Base-by-base conservation (phyloP, 2,113 vertebrate species). In the Lucifuga dentata region DNA sequence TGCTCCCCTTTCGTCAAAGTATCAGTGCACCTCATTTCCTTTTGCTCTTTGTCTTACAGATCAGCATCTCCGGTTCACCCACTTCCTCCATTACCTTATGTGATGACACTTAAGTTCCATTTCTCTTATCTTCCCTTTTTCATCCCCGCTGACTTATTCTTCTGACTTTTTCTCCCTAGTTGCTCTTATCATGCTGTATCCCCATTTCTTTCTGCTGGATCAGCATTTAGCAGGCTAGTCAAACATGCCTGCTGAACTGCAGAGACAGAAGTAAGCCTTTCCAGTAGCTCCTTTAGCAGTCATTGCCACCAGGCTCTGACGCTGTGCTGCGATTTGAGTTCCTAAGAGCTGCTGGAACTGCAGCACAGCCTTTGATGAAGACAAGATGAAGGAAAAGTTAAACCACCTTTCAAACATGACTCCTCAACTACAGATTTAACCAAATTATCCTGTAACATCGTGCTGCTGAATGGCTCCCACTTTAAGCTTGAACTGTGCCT, bases 401-500 rank as follows among this genome's bases (percentile, higher is more conserved):
- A n/a, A n/a, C n/a, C n/a, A n/a, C n/a, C n/a, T n/a, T n/a, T n/a
- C n/a, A n/a, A n/a, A n/a, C n/a, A n/a, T n/a, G n/a, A n/a, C 33
- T 11, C 33, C 8, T 35, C 11, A 35, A 35, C 8, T 11, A 35
- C 10, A 11, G 10, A 35, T 3, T 35, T 8, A 35, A 35, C 10
- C 11, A 8, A 35, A 35, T 35, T 11, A 35, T 35, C 6, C 8
- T 8, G 11, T 35, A 29, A 35, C 29, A 45, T 23, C 46, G 16
- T 5, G 21, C 44, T 39, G 32, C 8, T 29, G 35, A 67, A 49
- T 58, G 24, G 62, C n/a, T 40, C 38, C 44, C 23, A 8, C 49
- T 15, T 65, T 29, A 26, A 68, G 48, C 23, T 26, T 78, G 59
- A 73, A 66, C 56, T 59, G 70, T 82, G 33, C 39, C n/a, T n/a